Base-by-base conservation (phyloP, 2,113 vertebrate genomes). In the Saccopteryx leptura region DNA sequence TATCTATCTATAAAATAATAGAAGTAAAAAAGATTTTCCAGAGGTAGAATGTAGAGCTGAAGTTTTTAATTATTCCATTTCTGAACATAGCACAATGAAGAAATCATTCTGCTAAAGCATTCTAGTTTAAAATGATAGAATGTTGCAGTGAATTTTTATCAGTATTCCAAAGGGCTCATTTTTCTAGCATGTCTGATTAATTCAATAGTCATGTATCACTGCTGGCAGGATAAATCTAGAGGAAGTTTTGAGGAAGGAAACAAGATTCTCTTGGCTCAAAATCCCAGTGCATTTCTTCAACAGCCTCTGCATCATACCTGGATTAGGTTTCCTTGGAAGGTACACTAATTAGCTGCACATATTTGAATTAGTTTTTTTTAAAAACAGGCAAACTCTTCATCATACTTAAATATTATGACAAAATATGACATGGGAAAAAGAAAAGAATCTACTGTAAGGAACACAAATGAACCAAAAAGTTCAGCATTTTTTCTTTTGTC, bases 41-140 rank as follows among this genome's bases (percentile, higher is more conserved):
- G 84, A 56, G 63, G 46, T 39, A 23, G 46, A 63, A 80, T 63
- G 15, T 76, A 93, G 46, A 87, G 8, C 56, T 54, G 65, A 87
- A 65, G 18, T 88, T 93, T 48, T 81, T 54, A 88, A 71, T 63
- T n/a, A 33, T 81, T 72, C 79, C 80, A 33, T 87, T 63, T 74
- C 33, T 74, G 69, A 82, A 66, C 15, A 79, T 2, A 86, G 80
- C 46, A 85, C 31, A 71, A 79, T 86, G 72, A 79, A 60, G 65
- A 46, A 79, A 46, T 31, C 56, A 79, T 79, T 90, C 46, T 71
- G 31, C 5, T 31, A 50, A 85, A 91, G 31, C 81, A 86, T 19
- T 87, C 39, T 71, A 54, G 17, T 80, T 80, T 71, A 79, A 79
- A 87, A 87, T 93, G 78, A 78, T 33, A 75, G 54, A 31, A 72